phyloP scores from a whole-genome alignment of 2,113 vertebrate genomes.

The Gobiocypris rarus region DNA sequence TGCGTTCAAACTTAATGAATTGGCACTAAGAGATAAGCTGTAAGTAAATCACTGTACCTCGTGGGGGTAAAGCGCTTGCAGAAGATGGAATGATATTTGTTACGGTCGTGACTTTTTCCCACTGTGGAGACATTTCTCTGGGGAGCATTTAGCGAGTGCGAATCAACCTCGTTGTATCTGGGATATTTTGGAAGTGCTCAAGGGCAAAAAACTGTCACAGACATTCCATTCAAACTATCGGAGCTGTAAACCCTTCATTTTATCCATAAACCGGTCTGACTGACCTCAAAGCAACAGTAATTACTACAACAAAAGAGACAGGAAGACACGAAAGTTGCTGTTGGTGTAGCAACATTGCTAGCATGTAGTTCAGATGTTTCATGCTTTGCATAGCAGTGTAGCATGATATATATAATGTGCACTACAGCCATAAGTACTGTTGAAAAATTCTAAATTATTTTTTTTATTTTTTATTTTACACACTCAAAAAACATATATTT shows the following conservation, averaged over 20 bases:
- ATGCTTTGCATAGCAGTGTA: neutral
- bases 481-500: too few relatives aligned
- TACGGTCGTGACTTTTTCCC: neutral
- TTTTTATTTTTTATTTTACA: too few relatives aligned
- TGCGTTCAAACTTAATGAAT: neutral
- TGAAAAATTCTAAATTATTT: too few relatives aligned
- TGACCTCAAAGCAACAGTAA: constrained; percentile 39
- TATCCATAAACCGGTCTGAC: constrained; percentile 20
- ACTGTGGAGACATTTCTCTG: neutral
- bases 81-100: constrained; percentile 1
- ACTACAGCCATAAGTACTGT: too few relatives aligned
- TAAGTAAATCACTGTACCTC: neutral
- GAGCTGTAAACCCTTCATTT: constrained; percentile 21
- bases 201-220: constrained; percentile 36
- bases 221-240: constrained; percentile 45
- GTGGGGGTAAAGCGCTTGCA: constrained; percentile 10
- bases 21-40: neutral
- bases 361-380: neutral
- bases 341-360: neutral
- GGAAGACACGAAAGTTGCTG: neutral
- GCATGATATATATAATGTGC: neutral
- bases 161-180: constrained; percentile 45
- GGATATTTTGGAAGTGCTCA: constrained; percentile 48
- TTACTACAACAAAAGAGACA: constrained; percentile 14
- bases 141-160: constrained; percentile 21